Conservation (phyloP, 2,888 invertebrate species). For the Boloria euphrosyne region DNA sequence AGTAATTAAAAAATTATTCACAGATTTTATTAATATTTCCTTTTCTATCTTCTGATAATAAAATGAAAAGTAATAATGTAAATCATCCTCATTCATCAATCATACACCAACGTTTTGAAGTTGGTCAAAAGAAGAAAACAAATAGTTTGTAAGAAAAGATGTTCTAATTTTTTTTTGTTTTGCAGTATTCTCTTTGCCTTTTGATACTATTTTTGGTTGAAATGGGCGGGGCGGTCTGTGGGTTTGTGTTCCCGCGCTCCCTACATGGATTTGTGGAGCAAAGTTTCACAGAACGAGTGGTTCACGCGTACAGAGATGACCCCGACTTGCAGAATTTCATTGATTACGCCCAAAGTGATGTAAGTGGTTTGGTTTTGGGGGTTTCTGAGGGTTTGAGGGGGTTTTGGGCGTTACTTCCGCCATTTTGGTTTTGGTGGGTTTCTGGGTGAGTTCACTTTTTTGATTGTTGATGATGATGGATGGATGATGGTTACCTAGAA, state of each 20-base stretch:
- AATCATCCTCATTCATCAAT: too few relatives aligned
- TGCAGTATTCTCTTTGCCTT: slow-evolving; percentile 94
- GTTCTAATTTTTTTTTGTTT: slow-evolving; percentile 7
- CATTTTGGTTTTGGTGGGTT: too few relatives aligned
- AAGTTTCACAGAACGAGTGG: slow-evolving; percentile 94
- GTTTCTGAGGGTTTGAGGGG: neutral
- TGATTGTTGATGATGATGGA: too few relatives aligned
- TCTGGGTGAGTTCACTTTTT: too few relatives aligned
- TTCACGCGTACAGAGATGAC: slow-evolving; percentile 95
- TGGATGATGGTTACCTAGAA: too few relatives aligned
- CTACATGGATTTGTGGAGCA: slow-evolving; percentile 92
- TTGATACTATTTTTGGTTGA: slow-evolving; percentile 94
- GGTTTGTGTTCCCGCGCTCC: slow-evolving; percentile 95
- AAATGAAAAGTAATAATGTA: too few relatives aligned
- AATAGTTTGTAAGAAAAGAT: neutral
- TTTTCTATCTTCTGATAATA: too few relatives aligned
- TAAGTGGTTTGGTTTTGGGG: slow-evolving; percentile 59
- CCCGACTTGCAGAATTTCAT: slow-evolving; percentile 96
- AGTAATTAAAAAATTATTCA: too few relatives aligned
- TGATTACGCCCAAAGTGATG: slow-evolving; percentile 96
- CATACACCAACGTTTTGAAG: too few relatives aligned
- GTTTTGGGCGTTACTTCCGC: neutral
- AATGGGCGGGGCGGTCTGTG: slow-evolving; percentile 95
- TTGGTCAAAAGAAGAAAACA: neutral
- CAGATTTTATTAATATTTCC: too few relatives aligned